A percentile compares a stretch with the other conserved stretches of the same genome.
These are phyloP conservation scores for Esperia sulphurella DNA, from an alignment of 2,888 invertebrate genomes.

Conservation along the genomic window DNA sequence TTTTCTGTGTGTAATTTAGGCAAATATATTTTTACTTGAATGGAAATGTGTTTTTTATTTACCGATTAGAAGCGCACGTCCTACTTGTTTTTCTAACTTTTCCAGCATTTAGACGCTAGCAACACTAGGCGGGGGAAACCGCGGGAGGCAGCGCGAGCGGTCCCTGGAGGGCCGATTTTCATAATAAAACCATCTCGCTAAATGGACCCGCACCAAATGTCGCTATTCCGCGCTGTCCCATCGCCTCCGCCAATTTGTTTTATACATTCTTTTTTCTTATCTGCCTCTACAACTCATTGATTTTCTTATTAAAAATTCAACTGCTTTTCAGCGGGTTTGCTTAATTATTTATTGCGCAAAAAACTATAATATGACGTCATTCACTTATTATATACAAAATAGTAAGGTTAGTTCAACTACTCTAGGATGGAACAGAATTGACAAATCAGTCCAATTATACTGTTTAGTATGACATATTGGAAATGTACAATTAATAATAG, in stretches of 20 bases:
- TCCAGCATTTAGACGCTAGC: too few species aligned
- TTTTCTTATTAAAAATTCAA: constrained; percentile 19
- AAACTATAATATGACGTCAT: not conserved
- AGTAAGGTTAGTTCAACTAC: too few species aligned
- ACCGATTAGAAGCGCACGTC: too few species aligned
- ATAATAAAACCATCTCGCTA: constrained; percentile 65
- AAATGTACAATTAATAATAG: too few species aligned
- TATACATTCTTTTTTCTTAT: constrained; percentile 31
- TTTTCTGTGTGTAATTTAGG: too few species aligned
- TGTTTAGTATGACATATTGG: too few species aligned
- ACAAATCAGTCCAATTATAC: too few species aligned
- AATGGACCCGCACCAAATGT: constrained; percentile 50
- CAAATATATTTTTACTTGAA: too few species aligned
- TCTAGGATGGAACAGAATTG: too few species aligned
- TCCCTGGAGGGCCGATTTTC: constrained; percentile 53
- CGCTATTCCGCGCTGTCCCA: constrained; percentile 32
- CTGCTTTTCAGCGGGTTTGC: not conserved
- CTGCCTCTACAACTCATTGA: constrained; percentile 34
- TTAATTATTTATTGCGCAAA: not conserved
- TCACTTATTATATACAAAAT: too few species aligned
- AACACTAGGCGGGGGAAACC: not conserved
- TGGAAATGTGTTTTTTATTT: too few species aligned
- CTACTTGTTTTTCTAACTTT: too few species aligned
- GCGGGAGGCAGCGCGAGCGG: constrained; percentile 15
- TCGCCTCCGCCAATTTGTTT: constrained; percentile 51